phyloP scores from a whole-genome alignment of 1,140 invertebrate species.

The Conus betulinus region DNA sequence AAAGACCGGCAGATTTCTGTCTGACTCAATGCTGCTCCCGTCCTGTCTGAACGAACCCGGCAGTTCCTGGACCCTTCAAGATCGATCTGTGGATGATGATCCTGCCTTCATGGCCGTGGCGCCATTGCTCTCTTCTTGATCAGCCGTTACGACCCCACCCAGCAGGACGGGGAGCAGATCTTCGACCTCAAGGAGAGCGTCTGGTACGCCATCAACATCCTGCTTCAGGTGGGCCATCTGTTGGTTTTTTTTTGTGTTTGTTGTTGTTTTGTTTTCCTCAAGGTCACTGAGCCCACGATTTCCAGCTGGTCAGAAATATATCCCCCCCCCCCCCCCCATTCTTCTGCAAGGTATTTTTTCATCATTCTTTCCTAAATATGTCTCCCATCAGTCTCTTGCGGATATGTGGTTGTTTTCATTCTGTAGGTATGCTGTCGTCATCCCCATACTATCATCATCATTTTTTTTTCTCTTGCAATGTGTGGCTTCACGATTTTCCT shows the following conservation, averaged over 20 bases:
- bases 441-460: too few relatives aligned
- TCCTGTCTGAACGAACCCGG: neutral
- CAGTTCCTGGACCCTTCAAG: constrained; percentile 50
- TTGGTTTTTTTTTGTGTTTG: too few relatives aligned
- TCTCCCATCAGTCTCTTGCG: too few relatives aligned
- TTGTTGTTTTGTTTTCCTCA: neutral
- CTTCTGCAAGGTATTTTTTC: too few relatives aligned
- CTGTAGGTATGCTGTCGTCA: too few relatives aligned
- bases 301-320: neutral
- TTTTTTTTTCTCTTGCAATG: too few relatives aligned
- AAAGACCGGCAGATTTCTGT: too few relatives aligned
- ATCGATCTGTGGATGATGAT: constrained; percentile 62
- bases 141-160: constrained; percentile 64
- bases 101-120: constrained; percentile 59
- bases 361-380: too few relatives aligned
- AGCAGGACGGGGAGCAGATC: constrained; percentile 56
- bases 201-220: constrained; percentile 94
- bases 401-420: too few relatives aligned
- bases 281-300: neutral
- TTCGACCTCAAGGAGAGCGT: constrained; percentile 81
- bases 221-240: constrained; percentile 79
- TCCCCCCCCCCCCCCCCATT: neutral
- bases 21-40: too few relatives aligned
- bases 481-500: too few relatives aligned
- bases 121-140: constrained; percentile 63